Percentiles rank a stretch among this genome's conserved stretches.
Conservation (phyloP, 2,888 invertebrate species). For the Tromatobia lineatoria region DNA sequence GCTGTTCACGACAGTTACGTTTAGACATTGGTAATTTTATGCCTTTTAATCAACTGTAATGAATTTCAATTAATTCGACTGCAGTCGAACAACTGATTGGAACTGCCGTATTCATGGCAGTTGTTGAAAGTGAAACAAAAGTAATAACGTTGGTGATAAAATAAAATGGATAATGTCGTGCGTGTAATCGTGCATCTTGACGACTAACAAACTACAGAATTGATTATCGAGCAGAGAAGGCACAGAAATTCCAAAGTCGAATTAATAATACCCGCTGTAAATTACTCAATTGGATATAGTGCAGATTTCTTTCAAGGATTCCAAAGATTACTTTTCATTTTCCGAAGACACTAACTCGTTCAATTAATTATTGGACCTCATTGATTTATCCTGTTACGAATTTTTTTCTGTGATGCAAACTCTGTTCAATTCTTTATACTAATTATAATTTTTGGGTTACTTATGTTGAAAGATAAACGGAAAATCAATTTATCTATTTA, state of each 20-base stretch:
- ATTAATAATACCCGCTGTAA: not conserved
- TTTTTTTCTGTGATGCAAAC: too few relatives aligned
- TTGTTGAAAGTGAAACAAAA: constrained; percentile 58
- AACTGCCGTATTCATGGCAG: not conserved
- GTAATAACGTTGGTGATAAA: constrained; percentile 59
- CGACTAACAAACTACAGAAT: not conserved
- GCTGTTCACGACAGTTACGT: not conserved
- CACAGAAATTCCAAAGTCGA: not conserved
- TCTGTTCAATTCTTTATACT: too few relatives aligned
- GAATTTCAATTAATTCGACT: too few relatives aligned
- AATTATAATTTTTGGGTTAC: too few relatives aligned
- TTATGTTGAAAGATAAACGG: too few relatives aligned
- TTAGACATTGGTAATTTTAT: not conserved
- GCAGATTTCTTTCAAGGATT: not conserved
- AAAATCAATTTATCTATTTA: too few relatives aligned
- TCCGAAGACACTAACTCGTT: not conserved
- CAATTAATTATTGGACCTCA: too few relatives aligned
- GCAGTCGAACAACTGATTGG: not conserved
- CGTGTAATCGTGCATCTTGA: not conserved
- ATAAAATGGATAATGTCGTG: constrained; percentile 30
- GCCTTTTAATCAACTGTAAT: constrained; percentile 7
- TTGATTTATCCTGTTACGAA: too few relatives aligned
- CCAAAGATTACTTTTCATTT: not conserved
- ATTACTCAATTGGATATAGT: not conserved
- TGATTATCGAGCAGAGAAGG: not conserved